Percentiles rank a stretch among this genome's conserved stretches.
These are phyloP conservation scores for Muntiacus muntjak DNA, from an alignment of 2,113 vertebrate genomes.

Conservation along the genomic window DNA sequence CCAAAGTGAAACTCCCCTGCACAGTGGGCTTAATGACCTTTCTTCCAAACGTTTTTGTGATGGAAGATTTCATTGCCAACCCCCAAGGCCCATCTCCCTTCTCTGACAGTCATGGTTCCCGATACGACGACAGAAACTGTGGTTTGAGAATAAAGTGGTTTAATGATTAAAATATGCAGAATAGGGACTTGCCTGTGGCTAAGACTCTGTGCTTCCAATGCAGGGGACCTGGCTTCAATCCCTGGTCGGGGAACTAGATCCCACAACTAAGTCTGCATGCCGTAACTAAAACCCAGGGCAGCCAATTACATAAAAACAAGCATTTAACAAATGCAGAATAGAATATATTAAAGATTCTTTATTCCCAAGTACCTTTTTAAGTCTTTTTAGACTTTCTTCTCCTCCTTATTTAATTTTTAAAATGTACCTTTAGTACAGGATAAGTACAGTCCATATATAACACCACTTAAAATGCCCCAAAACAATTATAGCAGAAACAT, in stretches of 20 bases:
- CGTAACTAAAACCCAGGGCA: background rate
- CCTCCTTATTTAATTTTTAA: slow-evolving; percentile 19
- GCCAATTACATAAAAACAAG: background rate
- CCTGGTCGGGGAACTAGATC: background rate
- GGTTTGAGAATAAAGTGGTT: slow-evolving; percentile 8
- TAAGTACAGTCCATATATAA: background rate
- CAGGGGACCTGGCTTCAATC: background rate
- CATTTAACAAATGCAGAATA: background rate
- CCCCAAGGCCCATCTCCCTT: too few species aligned
- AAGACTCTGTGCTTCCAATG: background rate
- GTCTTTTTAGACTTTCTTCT: background rate
- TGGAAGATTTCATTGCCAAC: background rate
- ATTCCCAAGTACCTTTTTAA: background rate
- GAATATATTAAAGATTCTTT: background rate
- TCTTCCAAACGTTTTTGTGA: background rate
- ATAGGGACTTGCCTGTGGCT: background rate
- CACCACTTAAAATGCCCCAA: background rate
- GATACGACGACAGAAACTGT: background rate
- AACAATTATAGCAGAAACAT: background rate
- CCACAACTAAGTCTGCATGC: background rate
- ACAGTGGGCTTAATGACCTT: background rate
- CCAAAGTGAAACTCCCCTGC: background rate
- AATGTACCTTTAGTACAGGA: background rate
- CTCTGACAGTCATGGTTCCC: background rate
- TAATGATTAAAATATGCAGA: background rate